A percentile compares a stretch with the other conserved stretches of the same genome.
phyloP scores from a whole-genome alignment of 1,140 invertebrate species.

The Nomia melanderi region DNA sequence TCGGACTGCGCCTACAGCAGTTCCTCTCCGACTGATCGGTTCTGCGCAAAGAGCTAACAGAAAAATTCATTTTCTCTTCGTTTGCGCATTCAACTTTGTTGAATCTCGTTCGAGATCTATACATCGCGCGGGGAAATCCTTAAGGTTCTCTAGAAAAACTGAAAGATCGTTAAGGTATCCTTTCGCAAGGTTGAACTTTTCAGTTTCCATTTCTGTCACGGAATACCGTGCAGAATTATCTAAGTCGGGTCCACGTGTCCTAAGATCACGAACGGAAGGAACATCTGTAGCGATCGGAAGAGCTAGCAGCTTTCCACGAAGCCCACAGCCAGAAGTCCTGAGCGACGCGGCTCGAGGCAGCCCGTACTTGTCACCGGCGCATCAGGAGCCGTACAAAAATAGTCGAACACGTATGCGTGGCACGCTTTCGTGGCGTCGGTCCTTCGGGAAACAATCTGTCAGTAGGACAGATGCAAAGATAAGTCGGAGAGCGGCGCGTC shows the following conservation, averaged over 20 bases:
- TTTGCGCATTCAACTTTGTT: too few relatives aligned
- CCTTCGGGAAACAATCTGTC: slow-evolving; percentile 63
- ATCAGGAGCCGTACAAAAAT: slow-evolving; percentile 52
- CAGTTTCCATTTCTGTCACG: too few relatives aligned
- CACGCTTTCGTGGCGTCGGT: slow-evolving; percentile 58
- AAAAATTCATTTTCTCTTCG: too few relatives aligned
- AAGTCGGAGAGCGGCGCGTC: slow-evolving; percentile 49
- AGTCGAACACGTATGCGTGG: slow-evolving; percentile 60
- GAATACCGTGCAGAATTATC: too few relatives aligned
- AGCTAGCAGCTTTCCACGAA: neutral
- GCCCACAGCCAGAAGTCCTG: neutral
- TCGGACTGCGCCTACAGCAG: slow-evolving; percentile 20
- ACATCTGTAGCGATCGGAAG: neutral
- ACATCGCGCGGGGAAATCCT: too few relatives aligned
- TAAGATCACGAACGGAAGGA: too few relatives aligned
- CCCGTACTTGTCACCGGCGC: slow-evolving; percentile 6
- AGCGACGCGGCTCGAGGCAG: neutral
- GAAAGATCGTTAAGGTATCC: too few relatives aligned
- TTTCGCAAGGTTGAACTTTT: too few relatives aligned
- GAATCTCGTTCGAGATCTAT: too few relatives aligned
- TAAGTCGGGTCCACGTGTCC: neutral
- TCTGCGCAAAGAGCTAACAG: too few relatives aligned
- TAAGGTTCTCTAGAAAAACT: too few relatives aligned
- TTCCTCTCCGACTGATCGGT: neutral
- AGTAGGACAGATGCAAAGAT: slow-evolving; percentile 71